phyloP scores from a whole-genome alignment of 2,888 invertebrate genomes.

The Yponomeuta evonymella region DNA sequence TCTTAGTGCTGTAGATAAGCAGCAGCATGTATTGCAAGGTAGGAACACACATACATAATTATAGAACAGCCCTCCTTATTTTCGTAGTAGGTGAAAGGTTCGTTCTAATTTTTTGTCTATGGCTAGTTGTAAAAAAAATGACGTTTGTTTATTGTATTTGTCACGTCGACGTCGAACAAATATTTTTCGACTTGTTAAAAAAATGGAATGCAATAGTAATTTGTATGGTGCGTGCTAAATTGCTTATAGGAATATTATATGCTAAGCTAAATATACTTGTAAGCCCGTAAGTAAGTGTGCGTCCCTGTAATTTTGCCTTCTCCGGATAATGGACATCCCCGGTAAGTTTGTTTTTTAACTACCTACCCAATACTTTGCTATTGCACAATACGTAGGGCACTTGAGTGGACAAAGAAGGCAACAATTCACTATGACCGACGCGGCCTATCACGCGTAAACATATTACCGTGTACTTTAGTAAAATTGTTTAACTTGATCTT shows the following conservation, averaged over 20 bases:
- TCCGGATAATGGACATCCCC: conserved; percentile 55
- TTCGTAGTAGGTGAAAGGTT: not conserved
- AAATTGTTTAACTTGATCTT: not conserved
- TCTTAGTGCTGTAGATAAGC: too few relatives aligned
- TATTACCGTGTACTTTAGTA: not conserved
- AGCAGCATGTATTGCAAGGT: too few relatives aligned
- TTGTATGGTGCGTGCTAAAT: not conserved
- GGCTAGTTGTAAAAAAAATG: not conserved
- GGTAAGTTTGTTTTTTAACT: conserved; percentile 33
- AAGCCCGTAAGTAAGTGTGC: not conserved
- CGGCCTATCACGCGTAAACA: conserved; percentile 38
- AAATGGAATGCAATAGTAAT: not conserved
- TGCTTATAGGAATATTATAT: not conserved
- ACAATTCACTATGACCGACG: conserved; percentile 14
- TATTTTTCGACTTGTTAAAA: conserved; percentile 3
- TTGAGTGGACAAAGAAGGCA: not conserved
- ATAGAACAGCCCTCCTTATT: not conserved
- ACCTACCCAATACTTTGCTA: conserved; percentile 15
- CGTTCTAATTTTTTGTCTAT: not conserved
- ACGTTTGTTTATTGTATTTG: conserved; percentile 10
- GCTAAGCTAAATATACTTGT: too few relatives aligned
- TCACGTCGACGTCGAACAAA: conserved; percentile 12
- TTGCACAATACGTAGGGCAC: conserved; percentile 3
- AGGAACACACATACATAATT: too few relatives aligned
- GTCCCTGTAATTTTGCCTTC: conserved; percentile 23